phyloP scores from a whole-genome alignment of 2,113 vertebrate genomes.

The Mus spicilegus region DNA sequence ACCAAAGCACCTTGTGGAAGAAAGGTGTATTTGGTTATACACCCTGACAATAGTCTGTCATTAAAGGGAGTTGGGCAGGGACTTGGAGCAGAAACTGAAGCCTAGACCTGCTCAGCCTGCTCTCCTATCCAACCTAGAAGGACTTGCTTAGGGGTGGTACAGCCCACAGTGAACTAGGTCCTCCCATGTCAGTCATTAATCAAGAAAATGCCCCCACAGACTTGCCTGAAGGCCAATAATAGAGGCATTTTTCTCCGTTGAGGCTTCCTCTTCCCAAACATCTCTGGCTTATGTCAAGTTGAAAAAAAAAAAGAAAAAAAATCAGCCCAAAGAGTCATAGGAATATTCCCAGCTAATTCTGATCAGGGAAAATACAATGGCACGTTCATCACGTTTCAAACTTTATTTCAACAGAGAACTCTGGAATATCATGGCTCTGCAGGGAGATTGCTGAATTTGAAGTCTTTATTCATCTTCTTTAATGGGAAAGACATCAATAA shows the following conservation, averaged over 20 bases:
- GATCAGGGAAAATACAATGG: background rate
- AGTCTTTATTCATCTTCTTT: background rate
- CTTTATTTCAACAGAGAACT: background rate
- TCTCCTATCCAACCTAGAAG: background rate
- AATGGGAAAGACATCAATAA: background rate
- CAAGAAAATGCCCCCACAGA: background rate
- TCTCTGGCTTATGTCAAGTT: background rate
- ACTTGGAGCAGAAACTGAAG: background rate
- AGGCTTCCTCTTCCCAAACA: background rate
- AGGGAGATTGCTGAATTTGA: background rate
- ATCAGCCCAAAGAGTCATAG: background rate
- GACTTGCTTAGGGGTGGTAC: background rate
- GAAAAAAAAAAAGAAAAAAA: background rate
- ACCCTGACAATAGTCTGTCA: background rate
- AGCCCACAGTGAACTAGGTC: background rate
- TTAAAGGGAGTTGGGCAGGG: background rate
- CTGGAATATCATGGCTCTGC: background rate
- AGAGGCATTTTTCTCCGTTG: background rate
- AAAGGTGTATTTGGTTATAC: background rate
- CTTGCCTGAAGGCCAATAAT: background rate
- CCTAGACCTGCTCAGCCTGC: background rate
- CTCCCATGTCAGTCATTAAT: background rate
- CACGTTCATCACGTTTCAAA: background rate
- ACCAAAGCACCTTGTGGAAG: background rate
- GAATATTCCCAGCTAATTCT: background rate